A percentile compares a stretch with the other conserved stretches of the same genome.
Evolutionary conservation across 2,888 invertebrate species (phyloP).

Genomic region (Anorthoa munda): DNA sequence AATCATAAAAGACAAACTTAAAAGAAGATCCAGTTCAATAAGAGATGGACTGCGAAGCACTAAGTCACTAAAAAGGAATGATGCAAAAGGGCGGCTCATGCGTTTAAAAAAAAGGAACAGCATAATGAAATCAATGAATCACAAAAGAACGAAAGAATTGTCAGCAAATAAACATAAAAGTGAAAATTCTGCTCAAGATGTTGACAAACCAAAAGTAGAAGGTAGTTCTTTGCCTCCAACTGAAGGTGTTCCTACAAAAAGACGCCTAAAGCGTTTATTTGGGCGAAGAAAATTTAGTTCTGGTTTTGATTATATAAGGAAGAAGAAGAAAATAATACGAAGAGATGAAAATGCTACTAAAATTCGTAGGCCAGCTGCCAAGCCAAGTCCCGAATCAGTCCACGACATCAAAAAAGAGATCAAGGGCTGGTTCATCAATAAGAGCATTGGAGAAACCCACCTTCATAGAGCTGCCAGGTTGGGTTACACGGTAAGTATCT

Average conservation of each 20-base stretch:
- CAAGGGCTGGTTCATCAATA: constrained; percentile 97
- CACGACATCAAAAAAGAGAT: constrained; percentile 96
- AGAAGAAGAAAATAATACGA: constrained; percentile 94
- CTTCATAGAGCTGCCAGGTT: constrained; percentile 97
- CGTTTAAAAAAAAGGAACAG: constrained; percentile 88
- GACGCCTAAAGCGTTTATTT: constrained; percentile 92
- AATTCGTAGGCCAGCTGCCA: constrained; percentile 87
- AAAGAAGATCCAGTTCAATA: constrained; percentile 85
- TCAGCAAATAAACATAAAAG: constrained; percentile 80
- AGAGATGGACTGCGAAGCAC: constrained; percentile 88
- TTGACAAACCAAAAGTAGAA: constrained; percentile 85
- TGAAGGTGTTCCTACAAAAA: constrained; percentile 85
- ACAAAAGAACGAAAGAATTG: constrained; percentile 85
- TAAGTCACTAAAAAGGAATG: constrained; percentile 86
- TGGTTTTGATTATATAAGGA: constrained; percentile 97
- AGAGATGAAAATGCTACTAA: constrained; percentile 89
- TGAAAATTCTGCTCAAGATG: constrained; percentile 80
- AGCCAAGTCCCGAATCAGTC: constrained; percentile 92
- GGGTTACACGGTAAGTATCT: constrained; percentile 94
- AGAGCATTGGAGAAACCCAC: constrained; percentile 98
- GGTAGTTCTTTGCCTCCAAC: constrained; percentile 75
- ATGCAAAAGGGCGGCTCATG: constrained; percentile 85
- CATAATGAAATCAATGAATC: constrained; percentile 84
- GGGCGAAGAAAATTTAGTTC: constrained; percentile 95
- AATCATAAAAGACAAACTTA: constrained; percentile 84